phyloP scores from a whole-genome alignment of 2,113 vertebrate genomes.

The Tenrec ecaudatus region DNA sequence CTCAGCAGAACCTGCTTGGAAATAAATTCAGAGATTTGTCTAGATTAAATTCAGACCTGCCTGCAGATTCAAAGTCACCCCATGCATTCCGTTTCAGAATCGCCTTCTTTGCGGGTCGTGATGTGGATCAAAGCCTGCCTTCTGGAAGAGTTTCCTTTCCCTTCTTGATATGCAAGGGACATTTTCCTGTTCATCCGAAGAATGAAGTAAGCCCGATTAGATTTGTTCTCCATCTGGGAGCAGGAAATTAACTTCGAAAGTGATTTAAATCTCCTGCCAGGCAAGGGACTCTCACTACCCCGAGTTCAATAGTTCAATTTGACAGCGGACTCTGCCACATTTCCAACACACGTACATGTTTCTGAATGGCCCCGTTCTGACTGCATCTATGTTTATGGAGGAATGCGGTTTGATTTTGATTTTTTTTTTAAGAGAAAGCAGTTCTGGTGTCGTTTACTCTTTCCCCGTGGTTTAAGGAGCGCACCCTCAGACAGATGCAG shows the following conservation, averaged over 20 bases:
- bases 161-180: conserved; percentile 85
- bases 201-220: conserved; percentile 87
- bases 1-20: conserved; percentile 38
- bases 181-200: conserved; percentile 83
- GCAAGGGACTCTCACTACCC: conserved; percentile 83
- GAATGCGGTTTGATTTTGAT: neutral
- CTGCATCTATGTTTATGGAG: neutral
- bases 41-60: conserved; percentile 64
- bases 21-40: conserved; percentile 58
- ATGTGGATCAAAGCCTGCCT: neutral
- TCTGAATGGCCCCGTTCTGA: neutral
- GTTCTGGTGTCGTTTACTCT: neutral
- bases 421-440: neutral
- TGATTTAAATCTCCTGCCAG: conserved; percentile 87
- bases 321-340: conserved; percentile 77
- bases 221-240: conserved; percentile 87
- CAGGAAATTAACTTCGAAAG: conserved; percentile 89
- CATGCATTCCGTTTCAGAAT: conserved; percentile 27
- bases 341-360: conserved; percentile 67
- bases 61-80: conserved; percentile 70
- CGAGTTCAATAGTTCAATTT: conserved; percentile 87
- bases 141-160: conserved; percentile 58
- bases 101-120: conserved; percentile 29
- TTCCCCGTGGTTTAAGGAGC: no score
- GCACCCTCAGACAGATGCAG: no score